Evolutionary conservation across 1,140 invertebrate species (phyloP).

Genomic region (Cydia fagiglandana): DNA sequence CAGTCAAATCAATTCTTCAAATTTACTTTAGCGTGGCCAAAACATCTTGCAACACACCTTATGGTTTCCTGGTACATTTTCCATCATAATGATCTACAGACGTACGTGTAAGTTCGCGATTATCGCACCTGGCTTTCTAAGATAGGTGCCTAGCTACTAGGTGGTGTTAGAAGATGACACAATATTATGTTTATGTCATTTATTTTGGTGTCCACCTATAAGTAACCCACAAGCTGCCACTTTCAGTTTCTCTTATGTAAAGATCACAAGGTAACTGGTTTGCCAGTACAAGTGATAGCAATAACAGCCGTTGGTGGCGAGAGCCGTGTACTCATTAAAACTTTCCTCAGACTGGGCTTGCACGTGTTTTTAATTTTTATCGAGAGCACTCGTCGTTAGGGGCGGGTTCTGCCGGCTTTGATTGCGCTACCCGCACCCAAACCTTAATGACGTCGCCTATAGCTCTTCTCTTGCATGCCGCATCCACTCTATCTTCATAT

Average conservation of each 20-base stretch:
- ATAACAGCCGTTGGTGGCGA: constrained; percentile 55
- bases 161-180: no score
- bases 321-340: constrained; percentile 77
- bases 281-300: constrained; percentile 32
- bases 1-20: no score
- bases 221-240: background rate
- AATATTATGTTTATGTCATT: no score
- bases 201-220: no score
- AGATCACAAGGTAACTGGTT: background rate
- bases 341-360: constrained; percentile 76
- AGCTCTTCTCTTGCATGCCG: constrained; percentile 34
- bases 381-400: constrained; percentile 77
- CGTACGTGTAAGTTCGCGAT: no score
- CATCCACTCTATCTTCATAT: constrained; percentile 71
- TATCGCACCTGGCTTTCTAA: no score
- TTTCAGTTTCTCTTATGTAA: background rate
- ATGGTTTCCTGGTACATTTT: no score
- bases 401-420: constrained; percentile 63
- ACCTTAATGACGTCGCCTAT: constrained; percentile 44
- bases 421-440: constrained; percentile 78
- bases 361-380: constrained; percentile 80
- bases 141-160: no score
- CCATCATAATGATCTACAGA: no score
- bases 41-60: no score
- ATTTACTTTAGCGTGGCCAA: no score